These are phyloP conservation scores for Lepus europaeus DNA, from an alignment of 2,113 vertebrate genomes.

Conservation along the genomic window DNA sequence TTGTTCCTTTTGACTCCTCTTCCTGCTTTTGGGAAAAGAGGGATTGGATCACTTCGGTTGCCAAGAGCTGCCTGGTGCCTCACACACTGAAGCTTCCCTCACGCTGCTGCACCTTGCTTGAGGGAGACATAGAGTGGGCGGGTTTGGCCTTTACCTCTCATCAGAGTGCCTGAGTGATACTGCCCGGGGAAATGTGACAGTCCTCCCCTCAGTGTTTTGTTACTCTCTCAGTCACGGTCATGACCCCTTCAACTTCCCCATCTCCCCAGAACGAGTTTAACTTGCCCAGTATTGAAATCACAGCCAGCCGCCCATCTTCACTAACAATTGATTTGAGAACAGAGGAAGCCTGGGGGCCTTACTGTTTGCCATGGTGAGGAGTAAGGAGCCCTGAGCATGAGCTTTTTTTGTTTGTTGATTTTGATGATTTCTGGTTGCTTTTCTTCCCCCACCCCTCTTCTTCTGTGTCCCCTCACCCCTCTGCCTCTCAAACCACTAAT, in stretches of 20 bases:
- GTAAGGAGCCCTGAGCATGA: constrained; percentile 46
- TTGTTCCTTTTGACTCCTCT: constrained; percentile 36
- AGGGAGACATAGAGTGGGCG: neutral
- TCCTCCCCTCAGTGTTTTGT: constrained; percentile 13
- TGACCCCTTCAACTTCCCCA: constrained; percentile 5
- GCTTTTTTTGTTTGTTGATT: constrained; percentile 69
- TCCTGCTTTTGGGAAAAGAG: constrained; percentile 59
- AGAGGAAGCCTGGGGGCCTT: constrained; percentile 58
- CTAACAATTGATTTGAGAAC: constrained; percentile 48
- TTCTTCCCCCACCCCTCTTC: neutral
- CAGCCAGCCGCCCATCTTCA: neutral
- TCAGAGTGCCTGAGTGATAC: neutral
- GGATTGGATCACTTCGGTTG: neutral
- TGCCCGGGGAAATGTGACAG: neutral
- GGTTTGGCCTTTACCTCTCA: neutral
- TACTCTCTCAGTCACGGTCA: neutral
- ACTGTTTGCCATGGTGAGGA: constrained; percentile 83
- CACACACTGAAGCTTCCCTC: neutral
- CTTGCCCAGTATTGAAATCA: constrained; percentile 61
- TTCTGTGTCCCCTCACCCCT: neutral
- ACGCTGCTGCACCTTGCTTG: neutral
- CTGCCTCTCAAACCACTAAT: constrained; percentile 47
- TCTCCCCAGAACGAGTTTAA: constrained; percentile 49
- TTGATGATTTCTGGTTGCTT: constrained; percentile 75
- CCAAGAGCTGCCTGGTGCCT: constrained; percentile 4